Evolutionary conservation across 2,888 invertebrate species (phyloP), one percentile per base, ranked within the genome.

Genomic region (Sesia apiformis): DNA sequence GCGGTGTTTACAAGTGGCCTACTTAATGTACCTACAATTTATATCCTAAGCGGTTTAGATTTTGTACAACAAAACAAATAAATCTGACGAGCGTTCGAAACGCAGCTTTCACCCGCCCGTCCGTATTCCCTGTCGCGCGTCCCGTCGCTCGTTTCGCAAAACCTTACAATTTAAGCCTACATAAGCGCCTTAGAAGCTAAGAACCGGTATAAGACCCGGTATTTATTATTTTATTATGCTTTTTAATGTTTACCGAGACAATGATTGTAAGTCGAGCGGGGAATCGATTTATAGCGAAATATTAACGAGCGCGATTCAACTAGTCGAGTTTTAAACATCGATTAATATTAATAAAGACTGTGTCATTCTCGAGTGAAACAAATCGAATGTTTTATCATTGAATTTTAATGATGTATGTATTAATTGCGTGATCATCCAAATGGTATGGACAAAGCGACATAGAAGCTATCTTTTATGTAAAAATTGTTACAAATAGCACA

Each of bases 161-260:
- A 58, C 53, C 58, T 58, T 60, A 60, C 72, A 74, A 64, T 68
- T 64, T 74, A 77, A 77, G 69, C 64, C 50, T 38, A 56, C 52
- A 59, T 76, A 76, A 78, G 76, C 78, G 69, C 58, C 72, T 77
- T 78, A 74, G 61, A 55, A 57, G 57, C 60, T 50, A 50, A 50
- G 50, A 50, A 50, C 50, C 50, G 50, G 50, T 50, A 7, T 39
- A 38, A 50, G 56, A 57, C 58, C 62, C 66, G 67, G 65, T 63
- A 66, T 76, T 78, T 77, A 77, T 77, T 73, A 71, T 73, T 78
- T 74, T 73, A 77, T 75, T 70, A 72, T 63, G 64, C 67, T 67
- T 63, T 64, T 70, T 61, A 66, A 52, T 58, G 62, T 62, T 65
- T 62, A 64, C 60, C 58, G 52, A 59, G 63, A 50, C 50, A 50